phyloP scores from a whole-genome alignment of 2,888 invertebrate species.

The Stramonita haemastoma region DNA sequence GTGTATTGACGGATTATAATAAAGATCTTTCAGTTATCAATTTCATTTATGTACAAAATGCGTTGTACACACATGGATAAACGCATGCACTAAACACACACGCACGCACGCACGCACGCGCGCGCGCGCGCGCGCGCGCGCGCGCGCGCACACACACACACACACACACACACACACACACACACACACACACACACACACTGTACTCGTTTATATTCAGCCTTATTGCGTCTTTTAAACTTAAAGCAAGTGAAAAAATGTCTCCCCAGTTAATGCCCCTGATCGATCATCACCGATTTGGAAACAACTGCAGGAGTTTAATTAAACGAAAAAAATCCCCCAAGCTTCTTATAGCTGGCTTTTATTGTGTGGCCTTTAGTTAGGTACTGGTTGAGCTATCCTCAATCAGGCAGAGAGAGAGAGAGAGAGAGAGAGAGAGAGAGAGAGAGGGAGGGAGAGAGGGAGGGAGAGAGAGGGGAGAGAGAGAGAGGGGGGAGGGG shows the following conservation, averaged over 20 bases:
- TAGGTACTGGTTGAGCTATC: neutral
- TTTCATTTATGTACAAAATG: no score
- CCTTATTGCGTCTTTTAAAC: no score
- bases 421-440: neutral
- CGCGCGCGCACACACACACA: slow-evolving; percentile 14
- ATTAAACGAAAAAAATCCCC: neutral
- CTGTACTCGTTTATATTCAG: neutral
- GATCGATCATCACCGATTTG: no score
- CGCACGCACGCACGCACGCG: neutral
- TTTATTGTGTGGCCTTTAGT: no score
- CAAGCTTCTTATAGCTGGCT: no score
- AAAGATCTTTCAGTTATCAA: no score
- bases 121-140: neutral
- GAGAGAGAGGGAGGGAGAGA: slow-evolving; percentile 4
- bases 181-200: slow-evolving; percentile 17
- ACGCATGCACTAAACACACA: neutral
- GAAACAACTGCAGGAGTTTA: neutral
- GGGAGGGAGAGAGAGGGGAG: neutral
- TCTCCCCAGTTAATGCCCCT: no score
- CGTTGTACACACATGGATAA: no score
- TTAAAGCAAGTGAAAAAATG: no score
- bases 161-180: neutral
- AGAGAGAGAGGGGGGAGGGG: slow-evolving; percentile 18
- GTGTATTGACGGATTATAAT: no score
- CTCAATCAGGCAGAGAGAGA: neutral